A percentile compares a stretch with the other conserved stretches of the same genome.
phyloP scores from a whole-genome alignment of 1,140 invertebrate genomes.

The Leptonema lineaticorne region DNA sequence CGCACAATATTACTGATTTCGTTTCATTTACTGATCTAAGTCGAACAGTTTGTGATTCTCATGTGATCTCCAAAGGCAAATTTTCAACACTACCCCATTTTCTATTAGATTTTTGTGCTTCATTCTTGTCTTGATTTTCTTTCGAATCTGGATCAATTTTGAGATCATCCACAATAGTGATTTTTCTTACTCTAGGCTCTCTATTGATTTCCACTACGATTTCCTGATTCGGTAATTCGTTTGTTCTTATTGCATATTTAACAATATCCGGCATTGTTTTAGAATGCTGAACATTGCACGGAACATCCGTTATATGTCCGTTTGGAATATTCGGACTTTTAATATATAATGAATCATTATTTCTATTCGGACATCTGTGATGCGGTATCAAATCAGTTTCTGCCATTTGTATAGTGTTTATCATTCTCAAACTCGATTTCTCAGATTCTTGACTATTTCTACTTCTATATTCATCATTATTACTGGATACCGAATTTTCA shows the following conservation, averaged over 20 bases:
- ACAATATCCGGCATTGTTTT: slow-evolving; percentile 41
- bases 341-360: background rate
- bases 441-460: slow-evolving; percentile 1
- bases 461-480: background rate
- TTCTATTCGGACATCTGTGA: slow-evolving; percentile 36
- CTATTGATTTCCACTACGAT: background rate
- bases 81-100: slow-evolving; percentile 40
- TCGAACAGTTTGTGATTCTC: too few relatives aligned
- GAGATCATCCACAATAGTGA: too few relatives aligned
- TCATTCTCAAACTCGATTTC: slow-evolving; percentile 12
- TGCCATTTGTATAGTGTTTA: slow-evolving; percentile 2
- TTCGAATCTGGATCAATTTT: background rate
- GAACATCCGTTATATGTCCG: background rate
- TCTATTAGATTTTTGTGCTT: background rate
- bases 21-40: too few relatives aligned
- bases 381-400: slow-evolving; percentile 38
- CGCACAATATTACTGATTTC: too few relatives aligned
- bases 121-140: background rate
- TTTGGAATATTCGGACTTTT: background rate
- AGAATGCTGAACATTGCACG: slow-evolving; percentile 25
- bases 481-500: slow-evolving; percentile 21
- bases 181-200: background rate
- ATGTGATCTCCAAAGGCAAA: slow-evolving; percentile 19
- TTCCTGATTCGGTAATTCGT: background rate
- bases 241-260: slow-evolving; percentile 26